Evolutionary conservation across 1,140 invertebrate genomes (phyloP).

Genomic region (Cotesia typhae): DNA sequence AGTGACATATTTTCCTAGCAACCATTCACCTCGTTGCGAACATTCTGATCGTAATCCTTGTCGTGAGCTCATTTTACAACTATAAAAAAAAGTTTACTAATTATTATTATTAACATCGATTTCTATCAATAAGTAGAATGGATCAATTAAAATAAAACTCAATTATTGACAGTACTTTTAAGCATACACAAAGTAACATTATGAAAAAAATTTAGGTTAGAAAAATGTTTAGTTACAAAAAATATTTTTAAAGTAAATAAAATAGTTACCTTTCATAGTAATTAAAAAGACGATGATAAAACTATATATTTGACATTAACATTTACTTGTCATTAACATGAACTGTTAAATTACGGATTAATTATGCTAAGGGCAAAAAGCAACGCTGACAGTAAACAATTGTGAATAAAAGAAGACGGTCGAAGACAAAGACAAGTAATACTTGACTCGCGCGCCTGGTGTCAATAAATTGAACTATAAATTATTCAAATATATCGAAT

Average conservation of each 20-base stretch:
- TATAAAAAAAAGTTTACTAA: neutral
- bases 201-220: constrained; percentile 3
- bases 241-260: neutral
- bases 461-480: constrained; percentile 9
- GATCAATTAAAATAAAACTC: too few species aligned
- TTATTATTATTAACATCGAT: too few species aligned
- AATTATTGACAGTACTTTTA: too few species aligned
- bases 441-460: neutral
- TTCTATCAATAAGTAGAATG: too few species aligned
- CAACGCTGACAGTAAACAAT: constrained; percentile 11
- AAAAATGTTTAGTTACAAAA: constrained; percentile 5
- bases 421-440: too few species aligned
- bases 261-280: constrained; percentile 3
- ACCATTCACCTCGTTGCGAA: too few species aligned
- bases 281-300: neutral
- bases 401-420: neutral
- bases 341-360: neutral
- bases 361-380: neutral
- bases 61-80: too few species aligned
- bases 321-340: neutral
- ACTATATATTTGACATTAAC: neutral
- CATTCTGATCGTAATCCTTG: too few species aligned
- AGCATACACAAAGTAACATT: too few species aligned
- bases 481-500: neutral
- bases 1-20: too few species aligned